Conservation (phyloP, 2,888 invertebrate species). For the Mesorhabditis belari region DNA sequence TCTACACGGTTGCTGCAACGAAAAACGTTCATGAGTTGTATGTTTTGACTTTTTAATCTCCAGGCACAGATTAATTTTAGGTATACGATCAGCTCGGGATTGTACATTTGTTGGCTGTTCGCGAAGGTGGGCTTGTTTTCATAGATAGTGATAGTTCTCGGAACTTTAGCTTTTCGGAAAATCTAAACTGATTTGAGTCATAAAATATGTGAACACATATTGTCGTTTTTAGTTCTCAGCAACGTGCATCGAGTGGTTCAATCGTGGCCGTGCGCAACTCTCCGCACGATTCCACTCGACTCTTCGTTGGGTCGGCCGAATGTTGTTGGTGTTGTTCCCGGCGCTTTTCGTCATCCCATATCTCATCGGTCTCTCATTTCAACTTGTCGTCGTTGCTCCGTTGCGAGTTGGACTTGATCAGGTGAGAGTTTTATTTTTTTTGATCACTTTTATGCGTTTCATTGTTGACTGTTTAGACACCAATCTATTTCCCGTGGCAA, state of each 20-base stretch:
- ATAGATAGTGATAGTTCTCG: no score
- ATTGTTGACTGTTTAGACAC: no score
- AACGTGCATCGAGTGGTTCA: slow-evolving; percentile 74
- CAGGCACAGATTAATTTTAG: slow-evolving; percentile 6
- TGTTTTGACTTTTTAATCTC: slow-evolving; percentile 4
- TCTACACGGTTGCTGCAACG: slow-evolving; percentile 53
- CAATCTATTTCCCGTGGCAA: slow-evolving; percentile 63
- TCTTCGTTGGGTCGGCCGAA: slow-evolving; percentile 16
- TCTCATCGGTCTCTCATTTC: slow-evolving; percentile 81
- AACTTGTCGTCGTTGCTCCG: slow-evolving; percentile 80
- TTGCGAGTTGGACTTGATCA: slow-evolving; percentile 69
- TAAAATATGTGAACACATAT: no score
- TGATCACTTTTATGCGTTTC: slow-evolving; percentile 54
- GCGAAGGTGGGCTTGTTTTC: slow-evolving; percentile 60
- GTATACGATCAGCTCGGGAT: not conserved
- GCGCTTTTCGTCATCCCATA: slow-evolving; percentile 83
- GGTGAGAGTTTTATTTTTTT: slow-evolving; percentile 11
- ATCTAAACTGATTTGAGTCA: no score
- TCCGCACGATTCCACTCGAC: slow-evolving; percentile 4
- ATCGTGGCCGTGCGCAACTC: slow-evolving; percentile 65
- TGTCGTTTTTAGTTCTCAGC: not conserved
- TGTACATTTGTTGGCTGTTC: slow-evolving; percentile 89
- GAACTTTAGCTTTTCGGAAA: no score
- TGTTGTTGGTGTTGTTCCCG: slow-evolving; percentile 63
- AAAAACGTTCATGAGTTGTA: slow-evolving; percentile 70